Conservation (phyloP, 2,797 vertebrate genomes). For the Oreonectes daqikongensis region DNA sequence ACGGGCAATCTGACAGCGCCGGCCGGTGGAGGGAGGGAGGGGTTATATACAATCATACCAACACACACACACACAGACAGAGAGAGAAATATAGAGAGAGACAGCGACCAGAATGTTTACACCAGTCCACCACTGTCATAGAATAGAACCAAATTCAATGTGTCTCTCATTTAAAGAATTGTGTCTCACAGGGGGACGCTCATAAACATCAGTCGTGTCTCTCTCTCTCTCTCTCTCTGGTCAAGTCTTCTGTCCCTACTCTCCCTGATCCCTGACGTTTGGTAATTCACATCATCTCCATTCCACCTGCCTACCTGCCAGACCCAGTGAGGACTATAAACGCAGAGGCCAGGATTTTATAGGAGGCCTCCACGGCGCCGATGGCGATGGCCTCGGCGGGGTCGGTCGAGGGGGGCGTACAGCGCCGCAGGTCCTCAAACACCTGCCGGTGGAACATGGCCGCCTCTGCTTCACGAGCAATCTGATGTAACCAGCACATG, state of each 20-base stretch:
- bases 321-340: constrained; percentile 97
- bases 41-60: constrained; percentile 65
- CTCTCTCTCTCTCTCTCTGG: constrained; percentile 38
- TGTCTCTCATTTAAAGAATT: no score
- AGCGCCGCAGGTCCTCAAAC: constrained; percentile 96
- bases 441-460: constrained; percentile 98
- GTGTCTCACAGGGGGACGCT: no score
- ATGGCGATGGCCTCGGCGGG: constrained; percentile 93
- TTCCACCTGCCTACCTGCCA: constrained; percentile 89
- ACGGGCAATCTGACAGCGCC: constrained; percentile 86
- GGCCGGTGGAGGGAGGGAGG: constrained; percentile 53
- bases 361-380: constrained; percentile 95
- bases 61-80: constrained; percentile 16
- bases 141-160: no score
- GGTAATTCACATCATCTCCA: not conserved
- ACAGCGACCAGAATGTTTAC: constrained; percentile 42
- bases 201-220: constrained; percentile 4
- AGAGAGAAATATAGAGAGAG: constrained; percentile 45
- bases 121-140: no score
- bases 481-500: constrained; percentile 80
- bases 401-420: constrained; percentile 83
- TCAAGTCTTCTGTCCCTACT: constrained; percentile 70
- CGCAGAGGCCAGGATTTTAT: constrained; percentile 94
- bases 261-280: constrained; percentile 52
- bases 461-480: constrained; percentile 98